Base-by-base conservation (phyloP, 2,888 invertebrate species). In the Spatulosminthurus flaviceps region DNA sequence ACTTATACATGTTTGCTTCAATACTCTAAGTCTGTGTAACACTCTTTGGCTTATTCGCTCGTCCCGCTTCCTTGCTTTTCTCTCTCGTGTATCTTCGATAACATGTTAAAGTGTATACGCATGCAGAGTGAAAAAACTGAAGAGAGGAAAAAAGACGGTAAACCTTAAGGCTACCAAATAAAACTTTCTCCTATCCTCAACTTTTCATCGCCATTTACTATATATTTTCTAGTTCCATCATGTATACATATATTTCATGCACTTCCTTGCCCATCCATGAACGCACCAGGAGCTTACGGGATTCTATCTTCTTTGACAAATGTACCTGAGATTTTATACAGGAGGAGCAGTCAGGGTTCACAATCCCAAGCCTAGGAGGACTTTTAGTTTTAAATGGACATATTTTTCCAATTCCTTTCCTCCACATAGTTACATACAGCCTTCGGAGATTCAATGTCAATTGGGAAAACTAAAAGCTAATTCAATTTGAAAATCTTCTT, bases 131-230 rank as follows among this genome's bases (percentile, higher is more conserved):
- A 51, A 51, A 51, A 51, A 51, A 51, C 5, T 16, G 7, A 2
- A 2, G 51, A 19, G 16, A n/a, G 16, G 16, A 22, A 64, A 22
- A 64, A 16, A 22, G 13, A 64, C 19, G 64, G 24, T 2, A 64
- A 64, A 64, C 64, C 64, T 64, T 24, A n/a, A 26, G 64, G 64
- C 64, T 64, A 64, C 64, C 64, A 9, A 64, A 64, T 22, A 22
- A 64, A 64, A 64, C 21, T 24, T 64, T 64, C n/a, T 64, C 24
- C 26, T 24, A 64, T 64, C 64, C 24, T 26, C 64, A 64, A 19
- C 9, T 64, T 64, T 64, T 64, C 64, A 64, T 64, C 64, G 64
- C 64, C 64, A 64, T 64, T 64, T 64, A 64, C 64, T 64, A 24
- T n/a, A n/a, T n/a, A n/a, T 24, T 64, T 64, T 64, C 64, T 64